Percentiles rank a stretch among this genome's conserved stretches.
Conservation (phyloP, 2,888 invertebrate species). For the Isoperla grammatica region DNA sequence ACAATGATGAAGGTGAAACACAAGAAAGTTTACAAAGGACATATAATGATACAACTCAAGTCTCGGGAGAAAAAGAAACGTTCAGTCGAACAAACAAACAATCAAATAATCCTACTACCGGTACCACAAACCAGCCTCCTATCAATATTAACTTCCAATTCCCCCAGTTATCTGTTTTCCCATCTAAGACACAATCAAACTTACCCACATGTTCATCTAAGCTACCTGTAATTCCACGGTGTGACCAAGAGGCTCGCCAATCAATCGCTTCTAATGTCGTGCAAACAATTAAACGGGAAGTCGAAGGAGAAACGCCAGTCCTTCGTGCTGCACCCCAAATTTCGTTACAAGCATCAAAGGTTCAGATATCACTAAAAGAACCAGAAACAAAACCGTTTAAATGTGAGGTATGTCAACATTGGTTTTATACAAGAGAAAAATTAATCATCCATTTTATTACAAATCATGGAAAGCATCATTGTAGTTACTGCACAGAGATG, state of each 20-base stretch:
- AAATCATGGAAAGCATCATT: slow-evolving; percentile 32
- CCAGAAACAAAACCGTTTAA: slow-evolving; percentile 25
- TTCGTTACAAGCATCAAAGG: slow-evolving; percentile 5
- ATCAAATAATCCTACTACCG: background rate
- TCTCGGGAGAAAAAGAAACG: slow-evolving; percentile 1
- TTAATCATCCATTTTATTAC: slow-evolving; percentile 33
- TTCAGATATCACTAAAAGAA: background rate
- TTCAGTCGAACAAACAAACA: background rate
- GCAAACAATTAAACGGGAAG: too few relatives aligned
- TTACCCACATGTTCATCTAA: too few relatives aligned
- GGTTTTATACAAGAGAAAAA: slow-evolving; percentile 33
- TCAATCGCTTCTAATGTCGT: too few relatives aligned
- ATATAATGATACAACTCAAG: too few relatives aligned
- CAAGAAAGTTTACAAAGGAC: background rate
- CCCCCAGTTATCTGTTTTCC: background rate
- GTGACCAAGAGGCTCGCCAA: too few relatives aligned
- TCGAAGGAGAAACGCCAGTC: too few relatives aligned
- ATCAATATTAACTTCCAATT: background rate
- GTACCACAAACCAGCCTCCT: background rate
- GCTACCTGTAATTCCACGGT: too few relatives aligned
- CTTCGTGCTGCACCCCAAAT: background rate
- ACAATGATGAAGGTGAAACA: too few relatives aligned
- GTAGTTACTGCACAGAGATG: slow-evolving; percentile 32
- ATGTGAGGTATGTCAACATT: slow-evolving; percentile 31
- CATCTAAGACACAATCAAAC: too few relatives aligned